These are phyloP conservation scores for Cossypha dichroa DNA, from an alignment of 2,797 vertebrate species.

Conservation along the genomic window DNA sequence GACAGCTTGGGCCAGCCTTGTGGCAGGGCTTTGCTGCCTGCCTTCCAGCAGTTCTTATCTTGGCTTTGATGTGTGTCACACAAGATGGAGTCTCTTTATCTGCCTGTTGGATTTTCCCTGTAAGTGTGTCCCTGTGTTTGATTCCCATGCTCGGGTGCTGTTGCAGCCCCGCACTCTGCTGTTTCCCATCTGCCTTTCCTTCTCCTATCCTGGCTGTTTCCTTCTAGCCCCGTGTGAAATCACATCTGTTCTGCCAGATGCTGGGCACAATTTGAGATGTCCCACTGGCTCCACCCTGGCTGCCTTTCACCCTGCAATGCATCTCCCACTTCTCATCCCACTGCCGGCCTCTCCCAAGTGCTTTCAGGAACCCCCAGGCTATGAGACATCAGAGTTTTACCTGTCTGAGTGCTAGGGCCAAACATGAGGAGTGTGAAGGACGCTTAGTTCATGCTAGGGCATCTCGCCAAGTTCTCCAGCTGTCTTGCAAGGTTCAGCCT, in stretches of 20 bases:
- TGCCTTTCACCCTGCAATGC: not conserved
- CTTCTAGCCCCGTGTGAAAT: not conserved
- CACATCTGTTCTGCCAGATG: not conserved
- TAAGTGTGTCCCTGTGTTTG: not conserved
- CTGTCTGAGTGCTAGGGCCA: not conserved
- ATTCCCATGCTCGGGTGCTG: rapidly evolving
- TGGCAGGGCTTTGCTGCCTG: not conserved
- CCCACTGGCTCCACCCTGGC: not conserved
- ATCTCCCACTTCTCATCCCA: not conserved
- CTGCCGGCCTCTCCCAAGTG: not conserved
- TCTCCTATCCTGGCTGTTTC: not conserved
- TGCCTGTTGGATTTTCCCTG: not conserved
- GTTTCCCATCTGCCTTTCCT: not conserved
- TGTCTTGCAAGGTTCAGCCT: not conserved
- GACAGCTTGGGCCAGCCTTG: not conserved
- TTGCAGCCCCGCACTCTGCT: not conserved
- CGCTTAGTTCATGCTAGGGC: not conserved
- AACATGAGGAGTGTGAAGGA: not conserved
- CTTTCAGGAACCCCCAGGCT: not conserved
- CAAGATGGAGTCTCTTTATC: not conserved
- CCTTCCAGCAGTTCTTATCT: not conserved
- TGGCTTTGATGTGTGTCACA: not conserved
- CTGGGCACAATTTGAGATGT: not conserved
- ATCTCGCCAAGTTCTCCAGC: not conserved
- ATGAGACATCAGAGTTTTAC: not conserved